Percentiles rank a stretch among this genome's conserved stretches.
phyloP scores from a whole-genome alignment of 2,113 vertebrate species.

The Aspidoscelis tigris region DNA sequence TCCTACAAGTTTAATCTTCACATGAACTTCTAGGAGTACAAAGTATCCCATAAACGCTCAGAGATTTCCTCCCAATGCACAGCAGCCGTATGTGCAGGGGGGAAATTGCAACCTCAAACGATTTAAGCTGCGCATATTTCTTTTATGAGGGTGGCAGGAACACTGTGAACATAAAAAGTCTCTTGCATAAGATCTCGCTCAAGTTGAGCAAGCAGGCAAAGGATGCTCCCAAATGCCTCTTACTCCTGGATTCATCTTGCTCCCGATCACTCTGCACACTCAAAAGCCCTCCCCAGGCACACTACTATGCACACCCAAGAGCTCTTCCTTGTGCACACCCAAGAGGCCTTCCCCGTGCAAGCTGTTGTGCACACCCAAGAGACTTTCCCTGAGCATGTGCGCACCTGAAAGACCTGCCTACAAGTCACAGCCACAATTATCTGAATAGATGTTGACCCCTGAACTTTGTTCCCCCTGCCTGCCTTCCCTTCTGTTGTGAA shows the following conservation, averaged over 20 bases:
- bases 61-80: not conserved
- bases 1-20: not conserved
- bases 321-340: no score
- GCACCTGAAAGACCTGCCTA: no score
- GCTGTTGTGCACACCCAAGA: no score
- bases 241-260: no score
- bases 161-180: not conserved
- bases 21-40: not conserved
- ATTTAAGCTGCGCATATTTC: not conserved
- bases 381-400: no score
- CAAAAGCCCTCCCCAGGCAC: no score
- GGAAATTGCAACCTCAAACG: not conserved
- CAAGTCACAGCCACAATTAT: no score
- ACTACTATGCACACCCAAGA: no score
- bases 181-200: not conserved
- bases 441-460: not conserved
- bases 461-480: not conserved
- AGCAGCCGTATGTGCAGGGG: not conserved
- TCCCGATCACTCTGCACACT: no score
- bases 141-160: no score
- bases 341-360: no score
- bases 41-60: not conserved
- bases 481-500: not conserved
- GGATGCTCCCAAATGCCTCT: not conserved
- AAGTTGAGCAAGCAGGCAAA: not conserved